A percentile compares a stretch with the other conserved stretches of the same genome.
These are phyloP conservation scores for Semicossyphus pulcher DNA, from an alignment of 2,113 vertebrate species.

Conservation along the genomic window DNA sequence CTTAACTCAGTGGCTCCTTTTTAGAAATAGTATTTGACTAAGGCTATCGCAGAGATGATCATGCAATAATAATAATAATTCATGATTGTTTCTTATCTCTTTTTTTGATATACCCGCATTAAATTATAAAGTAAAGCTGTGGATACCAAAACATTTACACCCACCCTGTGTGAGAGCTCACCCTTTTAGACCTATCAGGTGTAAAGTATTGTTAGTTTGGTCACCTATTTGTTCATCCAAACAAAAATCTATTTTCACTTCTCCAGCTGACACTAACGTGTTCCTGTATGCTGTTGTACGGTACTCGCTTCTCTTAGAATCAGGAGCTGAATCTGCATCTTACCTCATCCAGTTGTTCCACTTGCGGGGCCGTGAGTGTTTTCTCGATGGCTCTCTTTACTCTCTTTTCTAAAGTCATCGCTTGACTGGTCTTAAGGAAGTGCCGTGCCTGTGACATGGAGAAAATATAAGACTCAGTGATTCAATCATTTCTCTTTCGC, in stretches of 20 bases:
- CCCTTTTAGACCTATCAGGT: too few relatives aligned
- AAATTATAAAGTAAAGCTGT: too few relatives aligned
- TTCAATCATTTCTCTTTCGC: not conserved
- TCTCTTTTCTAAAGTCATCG: conserved; percentile 67
- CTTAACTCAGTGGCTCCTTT: not conserved
- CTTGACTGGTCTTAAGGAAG: conserved; percentile 73
- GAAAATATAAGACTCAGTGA: conserved; percentile 9
- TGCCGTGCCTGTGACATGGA: conserved; percentile 62
- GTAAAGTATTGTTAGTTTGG: too few relatives aligned
- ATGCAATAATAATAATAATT: not conserved
- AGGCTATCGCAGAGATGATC: not conserved
- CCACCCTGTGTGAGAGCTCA: not conserved
- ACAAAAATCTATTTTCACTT: too few relatives aligned
- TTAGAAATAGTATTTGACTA: not conserved
- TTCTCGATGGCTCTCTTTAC: conserved; percentile 80
- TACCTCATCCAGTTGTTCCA: conserved; percentile 76
- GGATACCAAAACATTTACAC: too few relatives aligned
- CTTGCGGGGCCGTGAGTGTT: conserved; percentile 81
- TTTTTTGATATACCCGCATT: too few relatives aligned
- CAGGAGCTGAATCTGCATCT: conserved; percentile 10
- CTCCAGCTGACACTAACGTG: too few relatives aligned
- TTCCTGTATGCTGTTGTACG: too few relatives aligned
- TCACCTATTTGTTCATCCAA: too few relatives aligned
- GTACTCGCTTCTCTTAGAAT: not conserved
- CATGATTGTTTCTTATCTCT: not conserved